Base-by-base conservation (phyloP, 2,113 vertebrate species). In the Stigmatopora argus region DNA sequence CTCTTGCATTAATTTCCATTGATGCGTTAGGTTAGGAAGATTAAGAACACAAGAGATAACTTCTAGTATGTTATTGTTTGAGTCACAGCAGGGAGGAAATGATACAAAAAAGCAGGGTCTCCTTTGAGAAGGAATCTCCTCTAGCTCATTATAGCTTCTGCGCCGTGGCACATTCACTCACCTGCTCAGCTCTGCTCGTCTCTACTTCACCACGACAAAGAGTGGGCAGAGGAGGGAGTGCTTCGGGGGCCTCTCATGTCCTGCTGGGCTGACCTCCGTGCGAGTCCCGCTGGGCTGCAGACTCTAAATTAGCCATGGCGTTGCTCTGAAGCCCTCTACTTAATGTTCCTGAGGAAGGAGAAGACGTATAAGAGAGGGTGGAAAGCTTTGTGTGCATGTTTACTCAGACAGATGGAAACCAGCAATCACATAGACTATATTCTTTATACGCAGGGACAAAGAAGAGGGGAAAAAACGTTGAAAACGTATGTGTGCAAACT, bases 241-340 rank as follows among this genome's bases (percentile, higher is more conserved):
- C 8, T 63, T 4, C 11, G 60, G 73, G 51, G 73, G 69, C 66
- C 70, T 76, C 72, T 75, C 11, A n/a, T 65, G 53, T 70, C 77
- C 64, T 57, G 72, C 79, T 78, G 77, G 60, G 65, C 46, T 62
- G 61, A 66, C 57, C 75, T 73, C 18, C 7, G 48, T 41, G 63
- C 60, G 60, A 66, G 53, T 81, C 79, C 69, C 8, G 44, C 49
- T 68, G 77, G 60, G 77, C 23, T n/a, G 49, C 41, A 18, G 64
- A 21, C 31, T 72, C 69, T 71, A 82, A 82, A 79, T 85, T 76
- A 88, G 76, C 70, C 58, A 26, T 34, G 17, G 45, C 77, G 26
- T 80, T 61, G 46, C 72, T 83, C 76, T 55, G 78, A 74, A 74
- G 78, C 66, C 74, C 31, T 45, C 66, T 59, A 68, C 64, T 84